These are phyloP conservation scores for Caenorhabditis latens DNA, from an alignment of 1,140 invertebrate species.

Conservation along the genomic window DNA sequence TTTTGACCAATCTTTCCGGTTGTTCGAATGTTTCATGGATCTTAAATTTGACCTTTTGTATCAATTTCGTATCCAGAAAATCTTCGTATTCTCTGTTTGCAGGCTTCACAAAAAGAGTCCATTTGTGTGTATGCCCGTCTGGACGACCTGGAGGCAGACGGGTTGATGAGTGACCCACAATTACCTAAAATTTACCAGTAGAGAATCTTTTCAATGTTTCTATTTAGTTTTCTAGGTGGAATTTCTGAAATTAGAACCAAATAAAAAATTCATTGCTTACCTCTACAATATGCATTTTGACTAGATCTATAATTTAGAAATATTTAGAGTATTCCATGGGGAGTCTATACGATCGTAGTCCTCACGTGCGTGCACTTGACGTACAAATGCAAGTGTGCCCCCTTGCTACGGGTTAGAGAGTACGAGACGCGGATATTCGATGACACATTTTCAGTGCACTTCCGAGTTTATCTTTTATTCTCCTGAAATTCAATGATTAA, in stretches of 20 bases:
- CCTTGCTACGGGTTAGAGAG: too few species aligned
- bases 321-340: not conserved
- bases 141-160: not conserved
- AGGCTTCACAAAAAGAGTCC: conserved; percentile 25
- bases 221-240: not conserved
- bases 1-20: not conserved
- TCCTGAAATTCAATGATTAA: too few species aligned
- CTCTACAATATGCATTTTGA: conserved; percentile 28
- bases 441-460: not conserved
- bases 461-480: not conserved
- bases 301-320: too few species aligned
- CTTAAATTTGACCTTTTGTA: conserved; percentile 20
- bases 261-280: not conserved
- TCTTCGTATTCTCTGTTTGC: conserved; percentile 9
- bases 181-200: not conserved
- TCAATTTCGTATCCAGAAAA: conserved; percentile 5
- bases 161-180: not conserved
- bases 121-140: conserved; percentile 1
- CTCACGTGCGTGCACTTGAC: not conserved
- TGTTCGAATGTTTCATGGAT: conserved; percentile 19
- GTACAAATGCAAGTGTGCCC: too few species aligned
- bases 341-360: not conserved
- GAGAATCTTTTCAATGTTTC: not conserved
- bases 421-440: not conserved
- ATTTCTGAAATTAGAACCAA: not conserved